Evolutionary conservation across 2,797 vertebrate species (phyloP).

Genomic region (Bufotes viridis): DNA sequence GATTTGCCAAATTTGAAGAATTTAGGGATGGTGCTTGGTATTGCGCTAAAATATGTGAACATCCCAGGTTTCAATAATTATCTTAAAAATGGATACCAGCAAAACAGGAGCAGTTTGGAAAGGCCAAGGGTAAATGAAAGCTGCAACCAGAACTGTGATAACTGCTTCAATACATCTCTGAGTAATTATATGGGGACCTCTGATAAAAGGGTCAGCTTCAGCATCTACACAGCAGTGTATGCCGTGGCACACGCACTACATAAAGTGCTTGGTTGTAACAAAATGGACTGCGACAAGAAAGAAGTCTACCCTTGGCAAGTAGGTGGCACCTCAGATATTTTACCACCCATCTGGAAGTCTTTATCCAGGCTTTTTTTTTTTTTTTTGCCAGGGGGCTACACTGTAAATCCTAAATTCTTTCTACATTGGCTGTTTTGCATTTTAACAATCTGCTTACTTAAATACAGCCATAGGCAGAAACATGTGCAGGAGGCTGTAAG

Average conservation of each 20-base stretch:
- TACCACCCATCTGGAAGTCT: not conserved
- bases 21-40: conserved; percentile 80
- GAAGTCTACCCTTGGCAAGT: conserved; percentile 80
- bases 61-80: conserved; percentile 77
- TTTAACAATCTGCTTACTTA: no score
- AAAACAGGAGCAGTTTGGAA: not conserved
- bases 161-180: conserved; percentile 47
- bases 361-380: not conserved
- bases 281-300: conserved; percentile 68
- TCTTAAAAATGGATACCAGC: not conserved
- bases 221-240: conserved; percentile 81
- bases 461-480: no score
- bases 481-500: no score
- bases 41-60: conserved; percentile 71
- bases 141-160: conserved; percentile 70
- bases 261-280: conserved; percentile 73
- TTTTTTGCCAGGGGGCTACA: no score
- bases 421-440: no score
- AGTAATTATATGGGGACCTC: conserved; percentile 52
- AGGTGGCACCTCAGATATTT: conserved; percentile 4
- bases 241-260: conserved; percentile 82
- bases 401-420: no score
- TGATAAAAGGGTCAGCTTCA: conserved; percentile 72
- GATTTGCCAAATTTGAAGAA: conserved; percentile 70
- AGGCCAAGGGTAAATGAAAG: not conserved